Conservation (phyloP, 2,113 vertebrate genomes). For the Eolophus roseicapilla region DNA sequence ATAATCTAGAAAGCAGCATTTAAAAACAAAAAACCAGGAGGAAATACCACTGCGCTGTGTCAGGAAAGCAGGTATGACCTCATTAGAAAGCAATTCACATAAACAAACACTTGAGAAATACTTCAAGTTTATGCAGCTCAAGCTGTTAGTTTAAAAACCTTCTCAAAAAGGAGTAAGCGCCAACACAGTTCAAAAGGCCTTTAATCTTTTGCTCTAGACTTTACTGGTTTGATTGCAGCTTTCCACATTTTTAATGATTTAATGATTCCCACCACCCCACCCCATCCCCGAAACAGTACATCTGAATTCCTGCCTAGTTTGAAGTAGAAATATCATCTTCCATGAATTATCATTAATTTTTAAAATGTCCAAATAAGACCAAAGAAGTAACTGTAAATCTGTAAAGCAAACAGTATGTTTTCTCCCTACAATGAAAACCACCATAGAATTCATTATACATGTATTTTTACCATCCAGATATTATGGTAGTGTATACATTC, state of each 20-base stretch:
- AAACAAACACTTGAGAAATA: slow-evolving; percentile 69
- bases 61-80: slow-evolving; percentile 59
- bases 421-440: background rate
- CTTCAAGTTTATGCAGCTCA: slow-evolving; percentile 58
- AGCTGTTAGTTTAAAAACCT: slow-evolving; percentile 48
- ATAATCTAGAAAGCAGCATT: slow-evolving; percentile 23
- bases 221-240: background rate
- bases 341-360: background rate
- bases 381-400: background rate
- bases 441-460: background rate
- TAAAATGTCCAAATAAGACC: background rate
- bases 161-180: slow-evolving; percentile 15
- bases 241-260: slow-evolving; percentile 22
- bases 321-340: background rate
- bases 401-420: background rate
- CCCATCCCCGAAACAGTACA: background rate
- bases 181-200: slow-evolving; percentile 26
- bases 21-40: background rate
- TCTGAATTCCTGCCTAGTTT: background rate
- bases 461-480: background rate
- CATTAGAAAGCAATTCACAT: slow-evolving; percentile 64
- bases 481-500: background rate
- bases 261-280: background rate
- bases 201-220: slow-evolving; percentile 44
- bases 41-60: slow-evolving; percentile 57